These are phyloP conservation scores for Geotrypetes seraphini DNA, from an alignment of 2,797 vertebrate species.

Conservation along the genomic window DNA sequence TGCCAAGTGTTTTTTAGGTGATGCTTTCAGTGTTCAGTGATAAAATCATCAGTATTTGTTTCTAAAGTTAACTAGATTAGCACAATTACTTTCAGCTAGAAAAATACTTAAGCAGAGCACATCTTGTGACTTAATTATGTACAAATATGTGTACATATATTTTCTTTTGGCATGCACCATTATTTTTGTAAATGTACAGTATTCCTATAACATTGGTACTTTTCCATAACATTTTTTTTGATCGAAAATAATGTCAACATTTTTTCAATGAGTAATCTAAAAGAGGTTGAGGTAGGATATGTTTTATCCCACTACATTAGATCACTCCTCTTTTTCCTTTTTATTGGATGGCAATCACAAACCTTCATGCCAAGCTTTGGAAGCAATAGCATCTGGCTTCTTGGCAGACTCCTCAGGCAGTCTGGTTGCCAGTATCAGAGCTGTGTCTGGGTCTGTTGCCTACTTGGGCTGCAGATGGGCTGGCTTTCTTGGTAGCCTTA, in stretches of 20 bases:
- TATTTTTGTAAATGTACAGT: conserved; percentile 63
- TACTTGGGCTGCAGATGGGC: conserved; percentile 71
- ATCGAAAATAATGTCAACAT: conserved; percentile 59
- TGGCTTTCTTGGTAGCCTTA: conserved; percentile 67
- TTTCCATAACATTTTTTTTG: too few species aligned
- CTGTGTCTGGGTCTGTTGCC: conserved; percentile 69
- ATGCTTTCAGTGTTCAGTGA: too few species aligned
- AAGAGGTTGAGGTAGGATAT: conserved; percentile 71
- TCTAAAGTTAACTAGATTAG: too few species aligned
- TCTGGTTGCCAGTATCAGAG: conserved; percentile 67
- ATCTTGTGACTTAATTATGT: too few species aligned
- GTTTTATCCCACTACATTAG: conserved; percentile 70
- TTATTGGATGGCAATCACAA: conserved; percentile 69
- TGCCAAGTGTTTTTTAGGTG: too few species aligned
- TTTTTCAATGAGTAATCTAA: conserved; percentile 68
- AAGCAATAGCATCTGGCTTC: conserved; percentile 72
- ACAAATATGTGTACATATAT: conserved; percentile 45
- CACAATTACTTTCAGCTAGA: too few species aligned
- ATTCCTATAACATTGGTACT: conserved; percentile 65
- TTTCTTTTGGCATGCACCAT: conserved; percentile 61
- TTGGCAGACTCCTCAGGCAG: conserved; percentile 63
- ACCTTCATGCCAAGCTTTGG: conserved; percentile 69
- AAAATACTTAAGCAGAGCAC: too few species aligned
- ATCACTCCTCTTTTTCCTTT: conserved; percentile 70
- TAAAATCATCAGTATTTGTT: too few species aligned